Percentiles rank a stretch among this genome's conserved stretches.
These are phyloP conservation scores for Leptinotarsa rubiginosa DNA, from an alignment of 2,888 invertebrate species.

Conservation along the genomic window DNA sequence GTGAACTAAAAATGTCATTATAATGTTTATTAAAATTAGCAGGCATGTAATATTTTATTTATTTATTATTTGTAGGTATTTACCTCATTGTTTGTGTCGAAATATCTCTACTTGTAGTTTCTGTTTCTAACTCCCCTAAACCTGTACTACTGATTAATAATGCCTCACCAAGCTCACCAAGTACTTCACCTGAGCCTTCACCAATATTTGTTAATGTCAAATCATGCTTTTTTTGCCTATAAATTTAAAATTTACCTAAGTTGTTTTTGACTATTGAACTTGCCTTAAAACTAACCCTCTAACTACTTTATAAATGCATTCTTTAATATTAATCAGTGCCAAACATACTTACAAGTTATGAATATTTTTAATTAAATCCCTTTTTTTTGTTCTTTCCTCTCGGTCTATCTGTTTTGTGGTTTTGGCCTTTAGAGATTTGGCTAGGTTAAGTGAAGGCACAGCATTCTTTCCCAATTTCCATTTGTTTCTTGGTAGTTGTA, in stretches of 20 bases:
- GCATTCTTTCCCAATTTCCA: not conserved
- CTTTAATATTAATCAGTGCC: conserved; percentile 1
- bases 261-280: not conserved
- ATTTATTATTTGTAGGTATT: conserved; percentile 1
- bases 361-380: not conserved
- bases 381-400: not conserved
- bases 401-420: not conserved
- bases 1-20: not conserved
- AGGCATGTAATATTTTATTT: not conserved
- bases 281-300: conserved; percentile 1
- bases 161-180: not conserved
- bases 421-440: conserved; percentile 1
- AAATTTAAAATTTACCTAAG: not conserved
- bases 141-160: not conserved
- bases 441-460: conserved; percentile 1
- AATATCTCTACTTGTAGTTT: not conserved
- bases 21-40: conserved; percentile 1
- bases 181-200: conserved; percentile 1
- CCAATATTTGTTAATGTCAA: not conserved
- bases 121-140: not conserved
- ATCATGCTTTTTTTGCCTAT: not conserved
- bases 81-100: not conserved
- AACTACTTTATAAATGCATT: not conserved
- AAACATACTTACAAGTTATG: conserved; percentile 1
- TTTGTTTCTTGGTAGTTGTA: conserved; percentile 21